These are phyloP conservation scores for Cephalotes varians DNA, from an alignment of 2,888 invertebrate genomes.

Conservation along the genomic window DNA sequence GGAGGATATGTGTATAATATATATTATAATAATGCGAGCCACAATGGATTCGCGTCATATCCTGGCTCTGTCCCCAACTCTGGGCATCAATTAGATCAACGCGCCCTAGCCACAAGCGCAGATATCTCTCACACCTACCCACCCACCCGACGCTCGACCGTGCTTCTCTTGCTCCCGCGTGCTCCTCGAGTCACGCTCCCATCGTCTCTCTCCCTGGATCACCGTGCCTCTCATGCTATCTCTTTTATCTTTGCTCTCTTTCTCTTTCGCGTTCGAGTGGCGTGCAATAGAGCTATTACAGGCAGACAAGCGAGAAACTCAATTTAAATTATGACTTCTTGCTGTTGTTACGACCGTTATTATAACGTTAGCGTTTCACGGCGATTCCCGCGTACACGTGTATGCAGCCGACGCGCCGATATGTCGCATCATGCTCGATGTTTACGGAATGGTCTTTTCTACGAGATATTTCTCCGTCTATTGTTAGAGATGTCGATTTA, in stretches of 20 bases:
- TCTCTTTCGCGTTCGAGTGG: constrained; percentile 73
- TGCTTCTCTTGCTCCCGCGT: constrained; percentile 46
- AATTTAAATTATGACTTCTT: constrained; percentile 81
- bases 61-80: constrained; percentile 81
- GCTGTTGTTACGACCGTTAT: constrained; percentile 77
- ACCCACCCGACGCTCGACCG: constrained; percentile 62
- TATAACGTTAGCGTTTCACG: constrained; percentile 77
- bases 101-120: constrained; percentile 79
- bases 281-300: constrained; percentile 81
- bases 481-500: constrained; percentile 30
- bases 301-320: constrained; percentile 79
- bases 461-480: background rate
- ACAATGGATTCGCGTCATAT: constrained; percentile 85
- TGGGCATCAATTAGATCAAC: constrained; percentile 83
- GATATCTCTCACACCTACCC: constrained; percentile 79
- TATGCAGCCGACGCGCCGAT: constrained; percentile 36
- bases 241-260: constrained; percentile 23
- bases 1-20: constrained; percentile 75
- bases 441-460: background rate
- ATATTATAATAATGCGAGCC: constrained; percentile 83
- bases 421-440: constrained; percentile 24
- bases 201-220: constrained; percentile 43
- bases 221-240: background rate
- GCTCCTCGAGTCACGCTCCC: constrained; percentile 28
- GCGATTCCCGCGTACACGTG: constrained; percentile 69